Evolutionary conservation across 2,888 invertebrate species (phyloP).

Genomic region (Cybosia mesomella): DNA sequence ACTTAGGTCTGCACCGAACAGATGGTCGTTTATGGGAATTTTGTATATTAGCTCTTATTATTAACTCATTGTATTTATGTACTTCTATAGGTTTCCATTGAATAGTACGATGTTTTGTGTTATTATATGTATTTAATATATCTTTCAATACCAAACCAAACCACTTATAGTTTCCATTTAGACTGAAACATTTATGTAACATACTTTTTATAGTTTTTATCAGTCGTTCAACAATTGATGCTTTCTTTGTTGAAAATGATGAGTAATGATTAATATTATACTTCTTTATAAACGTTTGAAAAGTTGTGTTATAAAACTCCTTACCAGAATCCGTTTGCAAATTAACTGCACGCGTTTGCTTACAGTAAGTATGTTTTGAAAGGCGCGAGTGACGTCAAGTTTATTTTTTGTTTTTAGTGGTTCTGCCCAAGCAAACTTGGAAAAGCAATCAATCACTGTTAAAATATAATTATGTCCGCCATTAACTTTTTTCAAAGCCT

Average conservation of each 20-base stretch:
- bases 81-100: not conserved
- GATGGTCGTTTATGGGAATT: not conserved
- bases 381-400: too few species aligned
- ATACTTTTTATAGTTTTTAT: too few species aligned
- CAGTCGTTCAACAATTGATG: too few species aligned
- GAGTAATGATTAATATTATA: not conserved
- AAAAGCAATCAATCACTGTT: not conserved
- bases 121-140: too few species aligned
- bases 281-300: not conserved
- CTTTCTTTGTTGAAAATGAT: not conserved
- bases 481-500: not conserved
- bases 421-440: not conserved
- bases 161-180: too few species aligned
- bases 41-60: not conserved
- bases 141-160: too few species aligned
- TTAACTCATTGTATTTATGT: not conserved
- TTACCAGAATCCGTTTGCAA: too few species aligned
- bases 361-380: not conserved
- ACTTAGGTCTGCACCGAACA: conserved; percentile 1
- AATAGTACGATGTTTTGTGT: too few species aligned
- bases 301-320: not conserved
- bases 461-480: not conserved
- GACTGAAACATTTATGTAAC: too few species aligned
- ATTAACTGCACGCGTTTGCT: not conserved
- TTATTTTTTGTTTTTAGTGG: not conserved